These are phyloP conservation scores for Microplitis deprimator DNA, from an alignment of 2,888 invertebrate genomes.

Conservation along the genomic window DNA sequence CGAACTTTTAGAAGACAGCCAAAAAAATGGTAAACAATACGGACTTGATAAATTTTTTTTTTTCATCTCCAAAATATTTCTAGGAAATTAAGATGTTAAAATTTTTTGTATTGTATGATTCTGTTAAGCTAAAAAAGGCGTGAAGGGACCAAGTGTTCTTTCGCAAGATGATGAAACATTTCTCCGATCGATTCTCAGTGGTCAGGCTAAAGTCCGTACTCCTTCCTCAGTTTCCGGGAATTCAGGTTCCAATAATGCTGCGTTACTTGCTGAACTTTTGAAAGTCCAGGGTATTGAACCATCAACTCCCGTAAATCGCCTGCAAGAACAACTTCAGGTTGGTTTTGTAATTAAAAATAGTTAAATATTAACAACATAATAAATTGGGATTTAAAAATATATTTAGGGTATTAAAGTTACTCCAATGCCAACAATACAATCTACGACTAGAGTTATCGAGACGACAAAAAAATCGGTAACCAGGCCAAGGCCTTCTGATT, in stretches of 20 bases:
- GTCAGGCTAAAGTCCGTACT: slow-evolving; percentile 55
- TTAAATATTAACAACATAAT: no score
- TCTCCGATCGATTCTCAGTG: slow-evolving; percentile 59
- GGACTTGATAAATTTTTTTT: slow-evolving; percentile 5
- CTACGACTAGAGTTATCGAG: slow-evolving; percentile 38
- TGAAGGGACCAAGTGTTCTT: slow-evolving; percentile 16
- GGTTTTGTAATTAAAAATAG: slow-evolving; percentile 72
- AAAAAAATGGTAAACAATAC: slow-evolving; percentile 49
- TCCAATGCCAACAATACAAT: slow-evolving; percentile 48
- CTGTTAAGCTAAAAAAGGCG: slow-evolving; percentile 16
- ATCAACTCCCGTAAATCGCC: slow-evolving; percentile 76
- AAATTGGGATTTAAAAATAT: neutral
- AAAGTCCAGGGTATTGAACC: slow-evolving; percentile 83
- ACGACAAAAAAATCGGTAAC: slow-evolving; percentile 52
- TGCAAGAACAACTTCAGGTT: slow-evolving; percentile 75
- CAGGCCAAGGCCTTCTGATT: slow-evolving; percentile 68
- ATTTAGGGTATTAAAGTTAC: slow-evolving; percentile 30
- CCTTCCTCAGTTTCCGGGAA: slow-evolving; percentile 58
- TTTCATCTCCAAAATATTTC: neutral
- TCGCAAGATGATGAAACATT: slow-evolving; percentile 61
- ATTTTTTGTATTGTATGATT: neutral
- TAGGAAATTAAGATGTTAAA: neutral
- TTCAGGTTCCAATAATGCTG: slow-evolving; percentile 78
- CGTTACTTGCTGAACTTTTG: slow-evolving; percentile 79
- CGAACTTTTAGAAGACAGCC: slow-evolving; percentile 58